These are phyloP conservation scores for Nemotelus nigrinus DNA, from an alignment of 2,888 invertebrate species.

Conservation along the genomic window DNA sequence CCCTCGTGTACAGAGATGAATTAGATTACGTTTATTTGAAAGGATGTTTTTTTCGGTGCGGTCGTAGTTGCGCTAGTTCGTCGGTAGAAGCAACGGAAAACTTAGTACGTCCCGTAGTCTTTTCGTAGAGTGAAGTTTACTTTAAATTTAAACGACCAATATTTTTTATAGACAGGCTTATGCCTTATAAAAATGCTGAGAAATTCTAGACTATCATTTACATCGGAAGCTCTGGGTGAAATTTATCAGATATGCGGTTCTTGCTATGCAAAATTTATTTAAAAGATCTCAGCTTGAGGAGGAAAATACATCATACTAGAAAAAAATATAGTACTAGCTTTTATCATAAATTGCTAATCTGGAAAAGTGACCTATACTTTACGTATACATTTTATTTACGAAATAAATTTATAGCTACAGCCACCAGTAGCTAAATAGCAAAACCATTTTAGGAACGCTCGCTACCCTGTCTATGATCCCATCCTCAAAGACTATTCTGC, in stretches of 20 bases:
- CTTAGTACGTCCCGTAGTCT: not conserved
- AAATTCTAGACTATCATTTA: too few species aligned
- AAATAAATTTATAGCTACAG: constrained; percentile 2
- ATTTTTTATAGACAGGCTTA: too few species aligned
- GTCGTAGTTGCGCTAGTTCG: not conserved
- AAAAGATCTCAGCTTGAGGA: too few species aligned
- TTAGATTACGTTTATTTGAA: constrained; percentile 34
- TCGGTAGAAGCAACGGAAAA: not conserved
- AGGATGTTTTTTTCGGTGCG: not conserved
- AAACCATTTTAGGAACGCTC: constrained; percentile 14
- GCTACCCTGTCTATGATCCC: constrained; percentile 27
- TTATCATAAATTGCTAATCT: too few species aligned
- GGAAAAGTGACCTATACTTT: too few species aligned
- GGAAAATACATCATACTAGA: too few species aligned
- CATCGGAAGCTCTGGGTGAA: too few species aligned
- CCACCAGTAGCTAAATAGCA: constrained; percentile 11
- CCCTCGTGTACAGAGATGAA: constrained; percentile 35
- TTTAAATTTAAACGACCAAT: not conserved
- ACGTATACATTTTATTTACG: not conserved
- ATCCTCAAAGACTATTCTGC: not conserved
- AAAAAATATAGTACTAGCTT: too few species aligned
- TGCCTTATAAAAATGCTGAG: too few species aligned
- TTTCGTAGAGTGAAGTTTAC: not conserved
- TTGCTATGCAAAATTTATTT: too few species aligned
- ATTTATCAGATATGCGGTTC: too few species aligned